Conservation (phyloP, 2,113 vertebrate species). For the Porphyrio hochstetteri region DNA sequence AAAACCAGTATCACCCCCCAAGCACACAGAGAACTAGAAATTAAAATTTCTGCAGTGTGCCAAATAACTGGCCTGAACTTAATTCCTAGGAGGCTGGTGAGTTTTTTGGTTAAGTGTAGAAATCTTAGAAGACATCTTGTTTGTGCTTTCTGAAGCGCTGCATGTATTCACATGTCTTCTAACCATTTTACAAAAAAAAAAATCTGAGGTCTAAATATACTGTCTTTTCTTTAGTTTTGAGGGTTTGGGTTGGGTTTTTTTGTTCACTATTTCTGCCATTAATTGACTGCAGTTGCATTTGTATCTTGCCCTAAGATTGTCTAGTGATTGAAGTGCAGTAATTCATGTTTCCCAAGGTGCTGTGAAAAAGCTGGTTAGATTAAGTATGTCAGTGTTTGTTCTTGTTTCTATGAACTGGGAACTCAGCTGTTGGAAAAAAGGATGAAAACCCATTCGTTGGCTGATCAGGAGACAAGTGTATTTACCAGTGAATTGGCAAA, state of each 20-base stretch:
- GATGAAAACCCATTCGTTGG: background rate
- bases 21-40: background rate
- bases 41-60: background rate
- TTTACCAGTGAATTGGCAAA: background rate
- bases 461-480: background rate
- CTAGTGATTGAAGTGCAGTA: background rate
- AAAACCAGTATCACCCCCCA: background rate
- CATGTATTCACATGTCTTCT: background rate
- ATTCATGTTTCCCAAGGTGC: background rate
- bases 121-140: background rate
- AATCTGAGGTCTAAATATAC: background rate
- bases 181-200: background rate
- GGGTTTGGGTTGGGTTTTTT: background rate
- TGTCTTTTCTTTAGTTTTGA: background rate
- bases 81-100: background rate
- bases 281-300: background rate
- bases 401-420: background rate
- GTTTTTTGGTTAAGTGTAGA: background rate
- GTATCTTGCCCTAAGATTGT: background rate
- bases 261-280: background rate
- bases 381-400: background rate
- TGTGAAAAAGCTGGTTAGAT: background rate
- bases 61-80: background rate
- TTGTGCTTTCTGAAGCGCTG: background rate
- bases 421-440: background rate